Conservation (phyloP, 1,140 invertebrate genomes). For the Pseudomyrmex pallidus region DNA sequence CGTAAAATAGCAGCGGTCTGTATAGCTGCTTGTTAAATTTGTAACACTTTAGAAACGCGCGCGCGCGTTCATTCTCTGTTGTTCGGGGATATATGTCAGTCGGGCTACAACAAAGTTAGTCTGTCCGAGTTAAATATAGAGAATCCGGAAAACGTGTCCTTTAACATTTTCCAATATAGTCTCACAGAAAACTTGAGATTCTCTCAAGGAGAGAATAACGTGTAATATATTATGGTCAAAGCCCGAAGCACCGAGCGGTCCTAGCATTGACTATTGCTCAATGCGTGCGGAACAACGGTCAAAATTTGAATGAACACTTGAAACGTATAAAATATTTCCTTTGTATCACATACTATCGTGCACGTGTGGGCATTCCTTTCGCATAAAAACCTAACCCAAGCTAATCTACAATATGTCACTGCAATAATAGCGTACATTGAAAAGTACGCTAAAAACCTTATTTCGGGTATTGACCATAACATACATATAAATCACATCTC, state of each 20-base stretch:
- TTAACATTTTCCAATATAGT: constrained; percentile 4
- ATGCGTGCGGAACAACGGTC: too few relatives aligned
- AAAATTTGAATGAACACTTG: too few relatives aligned
- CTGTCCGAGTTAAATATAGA: constrained; percentile 9
- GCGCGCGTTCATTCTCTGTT: neutral
- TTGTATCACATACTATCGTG: too few relatives aligned
- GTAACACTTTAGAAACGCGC: neutral
- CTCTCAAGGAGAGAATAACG: neutral
- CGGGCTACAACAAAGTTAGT: neutral
- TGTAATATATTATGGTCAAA: neutral
- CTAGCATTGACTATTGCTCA: too few relatives aligned
- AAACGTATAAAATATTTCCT: too few relatives aligned
- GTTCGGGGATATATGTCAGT: constrained; percentile 5
- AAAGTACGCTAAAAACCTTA: too few relatives aligned
- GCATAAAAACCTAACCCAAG: too few relatives aligned
- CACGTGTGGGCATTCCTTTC: too few relatives aligned
- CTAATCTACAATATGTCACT: too few relatives aligned
- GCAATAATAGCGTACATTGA: too few relatives aligned
- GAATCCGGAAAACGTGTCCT: neutral
- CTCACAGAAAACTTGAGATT: neutral
- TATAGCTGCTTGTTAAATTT: constrained; percentile 36
- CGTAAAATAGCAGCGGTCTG: constrained; percentile 18
- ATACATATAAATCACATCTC: neutral
- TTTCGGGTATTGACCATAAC: too few relatives aligned
- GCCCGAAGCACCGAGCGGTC: neutral